Evolutionary conservation across 2,888 invertebrate species (phyloP), one percentile per base, ranked within the genome.

Genomic region (Epinotia demarniana): DNA sequence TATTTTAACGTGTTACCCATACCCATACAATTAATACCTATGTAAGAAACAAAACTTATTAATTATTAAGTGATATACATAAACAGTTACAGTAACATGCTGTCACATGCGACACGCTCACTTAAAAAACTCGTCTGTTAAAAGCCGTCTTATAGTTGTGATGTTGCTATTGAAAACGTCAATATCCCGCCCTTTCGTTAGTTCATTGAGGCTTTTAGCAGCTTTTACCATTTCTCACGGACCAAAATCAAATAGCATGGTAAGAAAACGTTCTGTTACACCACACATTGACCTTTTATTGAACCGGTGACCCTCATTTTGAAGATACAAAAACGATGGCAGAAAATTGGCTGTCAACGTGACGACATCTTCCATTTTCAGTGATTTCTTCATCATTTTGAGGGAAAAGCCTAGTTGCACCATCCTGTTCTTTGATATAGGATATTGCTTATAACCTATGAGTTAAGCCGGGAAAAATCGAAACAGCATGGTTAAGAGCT

Each of bases 331-430:
- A 69, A 69, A 74, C 69, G 61, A 74, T 58, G 33, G 43, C 12
- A 61, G 73, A 63, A 63, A 69, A 74, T 74, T 75, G 70, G 75
- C 13, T 43, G 58, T 64, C 68, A 73, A 43, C 62, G 23, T 39
- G 33, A 70, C 39, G 60, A n/a, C 63, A 64, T 58, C 53, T 58
- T 46, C n/a, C 49, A 49, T 70, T 49, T 43, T 43, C n/a, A 19
- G 64, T 4, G 18, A 19, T 33, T 64, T 60, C 39, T 33, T 11
- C 39, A 43, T n/a, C n/a, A n/a, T n/a, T 66, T 53, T 27, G n/a
- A 53, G 23, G 49, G 62, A 60, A 73, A 73, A 46, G 57, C 16
- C 19, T 9, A 16, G 55, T 39, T n/a, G n/a, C 23, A 43, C 39
- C 9, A 46, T 46, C 23, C n/a, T 46, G 19, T 60, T 64, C 46